Evolutionary conservation across 2,797 vertebrate genomes (phyloP).

Genomic region (Lithobates sylvaticus): DNA sequence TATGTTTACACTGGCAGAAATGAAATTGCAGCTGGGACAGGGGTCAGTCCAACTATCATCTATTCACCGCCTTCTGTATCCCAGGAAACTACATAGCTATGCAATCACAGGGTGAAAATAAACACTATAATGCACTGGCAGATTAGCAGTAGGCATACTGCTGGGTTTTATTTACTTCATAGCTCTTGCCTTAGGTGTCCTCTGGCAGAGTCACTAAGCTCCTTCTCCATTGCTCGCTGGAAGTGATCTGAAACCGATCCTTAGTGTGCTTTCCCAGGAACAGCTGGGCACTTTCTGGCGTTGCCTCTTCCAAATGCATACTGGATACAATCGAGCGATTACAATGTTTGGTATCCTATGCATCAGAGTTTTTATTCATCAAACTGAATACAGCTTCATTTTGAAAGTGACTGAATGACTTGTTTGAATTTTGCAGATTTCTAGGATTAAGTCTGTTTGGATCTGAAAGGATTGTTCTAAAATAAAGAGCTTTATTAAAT

Average conservation of each 20-base stretch:
- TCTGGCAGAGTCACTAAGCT: conserved; percentile 34
- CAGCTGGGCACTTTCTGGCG: conserved; percentile 61
- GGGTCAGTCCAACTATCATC: conserved; percentile 65
- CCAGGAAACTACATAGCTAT: conserved; percentile 52
- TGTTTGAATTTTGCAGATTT: conserved; percentile 49
- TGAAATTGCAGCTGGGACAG: conserved; percentile 59
- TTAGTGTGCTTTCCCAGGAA: conserved; percentile 61
- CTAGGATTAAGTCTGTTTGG: conserved; percentile 27
- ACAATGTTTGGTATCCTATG: conserved; percentile 48
- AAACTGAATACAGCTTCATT: conserved; percentile 49
- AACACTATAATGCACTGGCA: conserved; percentile 57
- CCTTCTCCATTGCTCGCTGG: conserved; percentile 52
- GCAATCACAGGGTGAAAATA: conserved; percentile 63
- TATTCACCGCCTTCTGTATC: conserved; percentile 50
- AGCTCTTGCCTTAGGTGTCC: neutral
- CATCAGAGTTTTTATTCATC: conserved; percentile 44
- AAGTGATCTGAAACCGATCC: conserved; percentile 59
- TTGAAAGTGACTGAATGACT: conserved; percentile 49
- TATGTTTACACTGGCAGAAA: conserved; percentile 71
- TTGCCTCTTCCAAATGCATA: conserved; percentile 41
- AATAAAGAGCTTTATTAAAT: neutral
- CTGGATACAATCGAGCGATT: conserved; percentile 60
- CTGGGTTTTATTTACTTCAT: conserved; percentile 57
- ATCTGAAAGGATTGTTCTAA: conserved; percentile 28
- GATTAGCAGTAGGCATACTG: conserved; percentile 57